phyloP scores from a whole-genome alignment of 2,113 vertebrate genomes.

The Balaeniceps rex region DNA sequence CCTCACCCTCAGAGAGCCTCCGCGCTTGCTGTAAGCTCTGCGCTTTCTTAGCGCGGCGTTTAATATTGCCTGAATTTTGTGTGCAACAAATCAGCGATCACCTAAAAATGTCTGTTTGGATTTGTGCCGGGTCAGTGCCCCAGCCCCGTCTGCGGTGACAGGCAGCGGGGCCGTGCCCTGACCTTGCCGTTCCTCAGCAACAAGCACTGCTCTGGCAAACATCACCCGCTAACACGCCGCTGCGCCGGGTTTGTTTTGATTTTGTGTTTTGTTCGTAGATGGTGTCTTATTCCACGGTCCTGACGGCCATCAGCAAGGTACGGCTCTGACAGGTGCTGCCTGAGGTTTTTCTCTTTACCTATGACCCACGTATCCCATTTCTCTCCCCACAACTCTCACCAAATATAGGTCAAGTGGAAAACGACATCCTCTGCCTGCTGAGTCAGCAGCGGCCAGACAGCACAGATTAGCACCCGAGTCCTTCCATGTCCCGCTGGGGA shows the following conservation, averaged over 20 bases:
- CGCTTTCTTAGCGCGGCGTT: not conserved
- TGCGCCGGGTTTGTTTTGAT: not conserved
- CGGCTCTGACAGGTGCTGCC: not conserved
- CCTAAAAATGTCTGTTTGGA: slow-evolving; percentile 54
- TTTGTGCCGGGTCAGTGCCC: slow-evolving; percentile 53
- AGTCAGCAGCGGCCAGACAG: slow-evolving; percentile 27
- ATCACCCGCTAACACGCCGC: not conserved
- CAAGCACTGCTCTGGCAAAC: not conserved
- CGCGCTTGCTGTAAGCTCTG: not conserved
- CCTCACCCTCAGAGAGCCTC: not conserved
- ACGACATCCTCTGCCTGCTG: slow-evolving; percentile 17
- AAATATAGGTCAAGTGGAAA: slow-evolving; percentile 60
- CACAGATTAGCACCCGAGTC: not conserved
- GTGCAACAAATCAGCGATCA: slow-evolving; percentile 2
- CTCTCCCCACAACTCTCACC: not conserved
- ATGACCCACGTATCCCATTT: not conserved
- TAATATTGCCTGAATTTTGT: not conserved
- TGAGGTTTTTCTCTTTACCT: not conserved
- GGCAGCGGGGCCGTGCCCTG: slow-evolving; percentile 17
- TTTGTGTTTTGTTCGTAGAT: slow-evolving; percentile 76
- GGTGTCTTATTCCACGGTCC: slow-evolving; percentile 96
- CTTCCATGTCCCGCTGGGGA: not conserved
- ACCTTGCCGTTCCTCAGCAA: slow-evolving; percentile 23
- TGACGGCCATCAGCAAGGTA: slow-evolving; percentile 95
- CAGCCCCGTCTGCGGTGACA: not conserved